Percentiles rank a stretch among this genome's conserved stretches.
Conservation (phyloP, 2,113 vertebrate genomes). For the Leuciscus idus region DNA sequence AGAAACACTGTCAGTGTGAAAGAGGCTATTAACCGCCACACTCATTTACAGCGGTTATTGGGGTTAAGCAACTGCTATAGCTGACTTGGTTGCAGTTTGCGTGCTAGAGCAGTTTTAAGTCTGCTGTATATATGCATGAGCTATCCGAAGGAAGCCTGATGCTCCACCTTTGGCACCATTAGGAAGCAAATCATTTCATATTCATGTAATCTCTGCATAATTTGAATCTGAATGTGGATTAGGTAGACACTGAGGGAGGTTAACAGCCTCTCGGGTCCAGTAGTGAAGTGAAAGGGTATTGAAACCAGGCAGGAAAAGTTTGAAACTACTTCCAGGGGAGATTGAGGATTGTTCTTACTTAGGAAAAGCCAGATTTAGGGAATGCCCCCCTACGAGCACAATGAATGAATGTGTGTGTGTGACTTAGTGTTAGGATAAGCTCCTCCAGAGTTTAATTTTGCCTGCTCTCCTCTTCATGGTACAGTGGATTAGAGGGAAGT, state of each 20-base stretch:
- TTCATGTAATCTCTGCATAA: conserved; percentile 42
- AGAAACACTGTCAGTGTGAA: background rate
- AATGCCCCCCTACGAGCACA: conserved; percentile 30
- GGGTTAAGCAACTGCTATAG: background rate
- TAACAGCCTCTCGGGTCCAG: conserved; percentile 8
- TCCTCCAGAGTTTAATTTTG: conserved; percentile 48
- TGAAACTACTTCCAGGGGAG: conserved; percentile 14
- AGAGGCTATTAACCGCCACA: background rate
- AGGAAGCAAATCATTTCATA: conserved; percentile 38
- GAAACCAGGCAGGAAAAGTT: conserved; percentile 25
- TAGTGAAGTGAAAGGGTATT: conserved; percentile 33
- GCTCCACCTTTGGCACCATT: conserved; percentile 41
- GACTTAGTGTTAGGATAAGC: conserved; percentile 32
- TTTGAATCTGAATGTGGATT: conserved; percentile 44
- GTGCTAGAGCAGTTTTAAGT: background rate
- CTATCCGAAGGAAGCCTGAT: conserved; percentile 7
- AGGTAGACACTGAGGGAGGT: conserved; percentile 16
- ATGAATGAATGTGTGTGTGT: conserved; percentile 26
- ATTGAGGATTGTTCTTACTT: conserved; percentile 31
- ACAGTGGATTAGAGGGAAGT: conserved; percentile 53
- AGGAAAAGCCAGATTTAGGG: conserved; percentile 29
- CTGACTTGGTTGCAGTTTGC: background rate
- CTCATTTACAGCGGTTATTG: background rate
- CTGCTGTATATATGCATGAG: conserved; percentile 34
- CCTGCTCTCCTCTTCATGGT: conserved; percentile 39